Conservation (phyloP, 2,797 vertebrate species). For the Smutsia gigantea region DNA sequence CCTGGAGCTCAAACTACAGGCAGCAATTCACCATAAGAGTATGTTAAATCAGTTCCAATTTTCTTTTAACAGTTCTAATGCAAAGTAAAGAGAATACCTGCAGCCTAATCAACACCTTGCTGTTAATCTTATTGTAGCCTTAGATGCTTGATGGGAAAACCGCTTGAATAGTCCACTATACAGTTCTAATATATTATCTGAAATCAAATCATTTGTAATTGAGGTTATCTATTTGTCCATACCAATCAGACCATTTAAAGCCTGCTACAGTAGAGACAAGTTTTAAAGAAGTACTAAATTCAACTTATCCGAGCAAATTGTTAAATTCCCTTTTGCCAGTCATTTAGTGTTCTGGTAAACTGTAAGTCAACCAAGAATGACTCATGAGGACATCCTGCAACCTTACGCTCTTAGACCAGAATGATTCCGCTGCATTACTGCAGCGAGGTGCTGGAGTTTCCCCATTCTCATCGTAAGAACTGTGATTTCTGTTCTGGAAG, state of each 20-base stretch:
- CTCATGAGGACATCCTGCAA: constrained; percentile 47
- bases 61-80: neutral
- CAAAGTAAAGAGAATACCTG: neutral
- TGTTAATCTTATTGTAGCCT: neutral
- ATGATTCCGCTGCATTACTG: neutral
- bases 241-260: neutral
- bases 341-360: constrained; percentile 32
- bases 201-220: neutral
- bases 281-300: neutral
- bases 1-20: neutral
- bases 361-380: constrained; percentile 25
- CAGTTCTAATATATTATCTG: neutral
- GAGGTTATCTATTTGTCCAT: neutral
- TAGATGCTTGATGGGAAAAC: neutral
- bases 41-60: neutral
- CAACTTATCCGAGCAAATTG: neutral
- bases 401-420: neutral
- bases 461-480: neutral
- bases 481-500: neutral
- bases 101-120: neutral
- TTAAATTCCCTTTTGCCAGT: neutral
- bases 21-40: neutral
- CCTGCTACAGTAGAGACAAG: neutral
- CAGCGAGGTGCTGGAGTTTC: neutral
- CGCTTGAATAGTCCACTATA: neutral